Evolutionary conservation across 2,888 invertebrate species (phyloP), one percentile per base, ranked within the genome.

Genomic region (Fabriciana adippe): DNA sequence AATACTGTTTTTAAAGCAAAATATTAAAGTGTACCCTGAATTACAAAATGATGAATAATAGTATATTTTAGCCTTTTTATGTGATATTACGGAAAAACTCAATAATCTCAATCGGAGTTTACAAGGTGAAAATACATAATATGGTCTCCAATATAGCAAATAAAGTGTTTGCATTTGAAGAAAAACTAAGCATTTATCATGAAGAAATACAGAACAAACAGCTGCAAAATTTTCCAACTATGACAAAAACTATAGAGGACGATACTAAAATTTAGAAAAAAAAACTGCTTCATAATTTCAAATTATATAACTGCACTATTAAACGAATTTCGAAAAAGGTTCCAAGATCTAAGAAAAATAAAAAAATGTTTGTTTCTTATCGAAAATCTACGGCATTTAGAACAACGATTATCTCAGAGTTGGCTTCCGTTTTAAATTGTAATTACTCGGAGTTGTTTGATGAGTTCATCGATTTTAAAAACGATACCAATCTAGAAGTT

Each of bases 61-160:
- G 21, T 21, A 2, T 21, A 21, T 21, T 63, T n/a, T 66, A 67
- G 61, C 70, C 14, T 67, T 70, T 64, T 45, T n/a, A n/a, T 67
- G 47, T 70, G 66, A 67, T 59, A 70, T 70, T 62, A 71, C 69
- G 48, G 64, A 69, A 67, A 71, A 73, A 68, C 61, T 67, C 8
- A 66, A 65, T 62, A 62, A 66, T 50, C 64, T 69, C 54, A 73
- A 73, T 69, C 65, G 68, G 47, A 59, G 21, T 26, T 71, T 72
- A 64, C 67, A 69, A 70, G 64, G 67, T 64, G 66, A 72, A 65
- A 18, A n/a, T n/a, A n/a, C n/a, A 71, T 64, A 21, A 21, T 21
- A 21, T 21, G 2, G 1, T 21, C 21, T 21, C 21, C 21, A 21
- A 21, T 21, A 21, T 21, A 2, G 21, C 21, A 21, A 21, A 21